Percentiles rank a stretch among this genome's conserved stretches.
Evolutionary conservation across 1,140 invertebrate genomes (phyloP).

Genomic region (Tetramorium parvispinum): DNA sequence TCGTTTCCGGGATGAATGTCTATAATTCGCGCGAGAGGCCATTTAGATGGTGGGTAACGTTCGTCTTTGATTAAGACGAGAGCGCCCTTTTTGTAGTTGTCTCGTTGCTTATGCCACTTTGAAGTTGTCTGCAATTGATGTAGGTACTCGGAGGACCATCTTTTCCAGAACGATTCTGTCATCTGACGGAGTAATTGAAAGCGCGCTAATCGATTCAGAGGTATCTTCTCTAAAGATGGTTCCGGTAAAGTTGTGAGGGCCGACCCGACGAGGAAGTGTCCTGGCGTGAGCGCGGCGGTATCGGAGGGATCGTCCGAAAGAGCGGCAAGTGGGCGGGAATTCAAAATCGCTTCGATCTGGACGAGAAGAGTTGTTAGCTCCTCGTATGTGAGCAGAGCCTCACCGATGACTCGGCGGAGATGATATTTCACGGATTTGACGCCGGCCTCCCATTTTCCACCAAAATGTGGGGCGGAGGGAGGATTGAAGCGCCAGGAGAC

Average conservation of each 20-base stretch:
- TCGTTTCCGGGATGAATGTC: no score
- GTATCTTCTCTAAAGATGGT: background rate
- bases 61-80: no score
- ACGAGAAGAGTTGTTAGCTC: background rate
- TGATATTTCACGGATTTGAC: background rate
- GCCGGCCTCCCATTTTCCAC: background rate
- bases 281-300: background rate
- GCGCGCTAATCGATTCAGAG: background rate
- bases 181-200: background rate
- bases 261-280: background rate
- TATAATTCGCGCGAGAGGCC: no score
- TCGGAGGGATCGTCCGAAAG: slow-evolving; percentile 57
- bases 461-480: background rate
- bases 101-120: no score
- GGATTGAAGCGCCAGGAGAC: background rate
- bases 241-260: no score
- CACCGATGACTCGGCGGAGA: background rate
- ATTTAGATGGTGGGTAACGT: no score
- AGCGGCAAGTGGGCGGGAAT: slow-evolving; percentile 63
- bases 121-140: no score
- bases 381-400: background rate
- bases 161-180: background rate
- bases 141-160: background rate
- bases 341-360: slow-evolving; percentile 50
- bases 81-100: no score